phyloP scores from a whole-genome alignment of 2,797 vertebrate genomes.

The Lycodopsis pacificus region DNA sequence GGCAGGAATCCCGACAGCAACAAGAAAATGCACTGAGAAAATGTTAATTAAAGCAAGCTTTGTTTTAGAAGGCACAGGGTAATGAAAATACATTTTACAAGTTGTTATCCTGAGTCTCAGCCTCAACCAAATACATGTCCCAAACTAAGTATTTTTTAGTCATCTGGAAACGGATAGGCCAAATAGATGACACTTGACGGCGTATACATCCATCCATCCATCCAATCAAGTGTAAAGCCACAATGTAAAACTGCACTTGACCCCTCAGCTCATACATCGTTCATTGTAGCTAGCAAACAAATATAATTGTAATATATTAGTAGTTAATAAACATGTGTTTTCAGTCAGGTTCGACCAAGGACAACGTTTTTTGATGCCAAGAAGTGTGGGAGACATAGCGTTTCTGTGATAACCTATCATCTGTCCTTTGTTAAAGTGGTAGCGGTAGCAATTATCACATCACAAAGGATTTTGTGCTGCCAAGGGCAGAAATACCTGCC shows the following conservation, averaged over 20 bases:
- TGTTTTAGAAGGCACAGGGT: background rate
- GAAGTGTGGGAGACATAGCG: conserved; percentile 4
- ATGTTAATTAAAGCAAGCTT: background rate
- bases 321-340: conserved; percentile 15
- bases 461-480: conserved; percentile 48
- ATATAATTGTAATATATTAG: background rate
- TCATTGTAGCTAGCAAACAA: background rate
- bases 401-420: conserved; percentile 43
- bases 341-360: background rate
- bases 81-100: background rate
- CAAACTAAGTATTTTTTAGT: background rate
- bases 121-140: background rate
- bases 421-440: conserved; percentile 20
- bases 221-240: background rate
- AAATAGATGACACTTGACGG: background rate
- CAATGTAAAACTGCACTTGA: conserved; percentile 3
- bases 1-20: conserved; percentile 3
- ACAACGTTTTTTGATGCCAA: conserved; percentile 10
- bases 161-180: background rate
- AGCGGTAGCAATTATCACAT: conserved; percentile 58
- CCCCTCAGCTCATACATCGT: background rate
- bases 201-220: background rate
- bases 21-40: background rate
- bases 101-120: background rate
- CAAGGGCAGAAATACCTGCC: conserved; percentile 40